Evolutionary conservation across 2,888 invertebrate genomes (phyloP), one percentile per base, ranked within the genome.

Genomic region (Campaea margaritaria): DNA sequence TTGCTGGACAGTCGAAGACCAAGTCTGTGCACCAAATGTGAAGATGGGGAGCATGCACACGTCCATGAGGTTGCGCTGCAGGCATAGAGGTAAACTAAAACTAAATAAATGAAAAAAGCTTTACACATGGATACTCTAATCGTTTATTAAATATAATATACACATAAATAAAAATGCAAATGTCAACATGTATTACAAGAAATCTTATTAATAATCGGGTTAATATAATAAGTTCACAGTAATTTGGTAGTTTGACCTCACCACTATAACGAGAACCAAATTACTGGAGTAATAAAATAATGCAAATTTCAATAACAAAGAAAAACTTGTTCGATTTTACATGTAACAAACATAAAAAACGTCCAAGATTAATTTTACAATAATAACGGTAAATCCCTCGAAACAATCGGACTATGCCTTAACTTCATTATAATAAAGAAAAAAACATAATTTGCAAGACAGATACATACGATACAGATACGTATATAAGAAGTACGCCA

Each of bases 281-380:
- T 46, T 15, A 4, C 36, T 36, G 27, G 48, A 45, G 45, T 44
- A 44, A 43, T 14, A 42, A 47, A 48, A 47, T 57, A 41, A 59
- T 49, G 48, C 53, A 51, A 58, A 60, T 42, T 51, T 15, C n/a
- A 67, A 60, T 54, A 61, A 53, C 39, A 66, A 58, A 21, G 59
- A 68, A 63, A 68, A 69, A 65, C 65, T 69, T 66, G 66, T 68
- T 70, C 65, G 56, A 67, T 52, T 67, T 68, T 65, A 72, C 63
- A 66, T 31, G 31, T 36, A 59, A 12, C 14, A 42, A 45, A 38
- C 0, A 31, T 9, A 31, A 43, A 51, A 21, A 42, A 13, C 15
- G 28, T 27, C n/a, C 11, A 12, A 31, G 8, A 45, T 2, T 41
- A 15, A 2, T 15, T 10, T 36, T 21, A 21, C 21, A 45, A 12